These are phyloP conservation scores for Cinclus mexicanus DNA, from an alignment of 2,113 vertebrate species.

Conservation along the genomic window DNA sequence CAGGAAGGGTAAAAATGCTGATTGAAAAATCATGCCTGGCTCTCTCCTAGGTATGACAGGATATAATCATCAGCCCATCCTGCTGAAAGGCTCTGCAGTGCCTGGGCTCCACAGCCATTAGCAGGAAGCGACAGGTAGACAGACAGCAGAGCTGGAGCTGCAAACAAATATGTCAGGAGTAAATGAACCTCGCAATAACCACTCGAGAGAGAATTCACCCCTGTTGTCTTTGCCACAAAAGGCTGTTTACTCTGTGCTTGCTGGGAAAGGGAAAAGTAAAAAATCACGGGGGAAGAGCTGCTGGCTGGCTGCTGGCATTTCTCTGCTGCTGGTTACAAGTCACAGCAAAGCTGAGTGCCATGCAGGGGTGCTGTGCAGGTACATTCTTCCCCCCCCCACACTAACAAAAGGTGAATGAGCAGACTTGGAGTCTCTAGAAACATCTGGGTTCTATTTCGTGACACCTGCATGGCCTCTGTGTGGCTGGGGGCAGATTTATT, in stretches of 20 bases:
- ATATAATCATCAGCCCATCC: constrained; percentile 58
- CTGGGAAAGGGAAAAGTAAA: background rate
- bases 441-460: background rate
- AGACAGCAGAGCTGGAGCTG: constrained; percentile 15
- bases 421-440: background rate
- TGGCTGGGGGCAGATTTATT: background rate
- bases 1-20: constrained; percentile 39
- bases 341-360: background rate
- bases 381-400: rapidly evolving
- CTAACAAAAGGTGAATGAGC: background rate
- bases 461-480: background rate
- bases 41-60: constrained; percentile 26
- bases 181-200: constrained; percentile 72
- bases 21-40: constrained; percentile 61
- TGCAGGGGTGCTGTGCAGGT: constrained; percentile 31
- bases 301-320: constrained; percentile 25
- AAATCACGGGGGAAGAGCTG: constrained; percentile 28
- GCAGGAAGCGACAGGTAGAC: constrained; percentile 1
- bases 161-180: constrained; percentile 68
- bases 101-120: constrained; percentile 53
- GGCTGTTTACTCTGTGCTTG: constrained; percentile 46
- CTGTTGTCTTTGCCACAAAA: constrained; percentile 60
- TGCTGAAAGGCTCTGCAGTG: constrained; percentile 52
- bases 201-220: constrained; percentile 60
- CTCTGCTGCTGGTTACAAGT: background rate